Percentiles rank a stretch among this genome's conserved stretches.
phyloP scores from a whole-genome alignment of 2,797 vertebrate species.

The Scleropages formosus region DNA sequence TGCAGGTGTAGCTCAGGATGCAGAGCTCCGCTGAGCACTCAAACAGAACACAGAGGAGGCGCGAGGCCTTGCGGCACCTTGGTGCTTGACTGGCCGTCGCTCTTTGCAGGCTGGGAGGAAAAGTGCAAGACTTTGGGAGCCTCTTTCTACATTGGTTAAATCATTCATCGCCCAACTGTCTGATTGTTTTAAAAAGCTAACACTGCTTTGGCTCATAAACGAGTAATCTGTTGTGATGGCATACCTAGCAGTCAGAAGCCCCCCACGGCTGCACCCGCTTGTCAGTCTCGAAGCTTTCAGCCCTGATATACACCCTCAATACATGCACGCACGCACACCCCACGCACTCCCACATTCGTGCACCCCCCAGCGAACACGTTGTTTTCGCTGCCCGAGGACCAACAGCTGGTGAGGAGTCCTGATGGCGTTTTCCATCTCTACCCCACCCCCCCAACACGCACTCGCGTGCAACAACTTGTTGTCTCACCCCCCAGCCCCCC shows the following conservation, averaged over 20 bases:
- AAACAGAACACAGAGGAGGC: too few species aligned
- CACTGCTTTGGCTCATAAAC: slow-evolving; percentile 55
- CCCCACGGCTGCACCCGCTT: slow-evolving; percentile 49
- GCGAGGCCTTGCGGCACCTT: too few species aligned
- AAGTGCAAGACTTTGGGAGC: slow-evolving; percentile 65
- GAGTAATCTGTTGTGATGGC: slow-evolving; percentile 46
- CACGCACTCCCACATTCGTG: slow-evolving; percentile 41
- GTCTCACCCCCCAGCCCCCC: neutral
- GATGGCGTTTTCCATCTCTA: neutral
- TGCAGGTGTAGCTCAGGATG: too few species aligned
- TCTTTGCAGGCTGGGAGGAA: slow-evolving; percentile 51
- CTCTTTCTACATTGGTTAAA: slow-evolving; percentile 72
- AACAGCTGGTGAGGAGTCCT: slow-evolving; percentile 23
- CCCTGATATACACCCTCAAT: slow-evolving; percentile 28
- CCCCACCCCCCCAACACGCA: neutral
- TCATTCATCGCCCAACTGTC: slow-evolving; percentile 77
- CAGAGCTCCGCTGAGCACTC: too few species aligned
- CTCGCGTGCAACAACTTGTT: neutral
- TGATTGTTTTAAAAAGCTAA: slow-evolving; percentile 75
- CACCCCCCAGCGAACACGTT: slow-evolving; percentile 51
- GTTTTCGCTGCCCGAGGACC: slow-evolving; percentile 48
- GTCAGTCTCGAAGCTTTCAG: slow-evolving; percentile 31
- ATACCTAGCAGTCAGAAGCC: slow-evolving; percentile 59
- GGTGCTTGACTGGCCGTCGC: too few species aligned
- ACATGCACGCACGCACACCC: slow-evolving; percentile 26